Base-by-base conservation (phyloP, 64 coral and sea anemone genomes). In the Dendrophyllia cribrosa region DNA sequence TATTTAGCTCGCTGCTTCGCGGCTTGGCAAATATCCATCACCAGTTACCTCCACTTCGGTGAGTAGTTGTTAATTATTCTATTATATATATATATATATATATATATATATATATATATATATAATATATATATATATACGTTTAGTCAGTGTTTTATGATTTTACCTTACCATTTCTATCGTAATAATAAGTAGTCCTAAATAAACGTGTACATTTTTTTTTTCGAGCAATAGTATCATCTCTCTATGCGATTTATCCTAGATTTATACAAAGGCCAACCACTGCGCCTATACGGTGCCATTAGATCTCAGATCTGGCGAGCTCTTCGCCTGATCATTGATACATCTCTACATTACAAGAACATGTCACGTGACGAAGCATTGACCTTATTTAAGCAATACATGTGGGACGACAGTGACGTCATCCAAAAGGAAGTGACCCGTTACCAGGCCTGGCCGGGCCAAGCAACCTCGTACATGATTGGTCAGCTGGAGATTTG, bases 381-480 rank as follows among this genome's bases (percentile, higher is more conserved):
- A 19, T 12, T 82, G 12, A 9, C 61, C 34, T 49, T 91, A 43
- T 83, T 91, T 72, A 69, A 43, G 8, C 66, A 91, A 45, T 91
- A 91, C 51, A 50, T 91, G n/a, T 91, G 89, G 89, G 77, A 91
- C n/a, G 63, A 66, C 66, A 73, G 89, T 60, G 89, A 91, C 66
- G 50, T 91, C 45, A 43, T 50, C 4, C 19, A 55, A 1, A 91
- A 91, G 16, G 89, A 91, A 61, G 53, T 91, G 20, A 73, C 20
- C 58, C 89, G 89, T 72, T 91, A 91, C 65, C 89, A 91, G 51
- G 78, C 89, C 60, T 82, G 89, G 89, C 70, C 89, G 0, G 89
- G 89, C 19, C 89, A 91, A 53, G 89, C 89, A 11, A 79, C 78
- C 6, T 72, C 89, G 22, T 91, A 91, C 78, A 91, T 91, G 89